phyloP scores from a whole-genome alignment of 1,140 invertebrate species.

The Megalonaias nervosa region DNA sequence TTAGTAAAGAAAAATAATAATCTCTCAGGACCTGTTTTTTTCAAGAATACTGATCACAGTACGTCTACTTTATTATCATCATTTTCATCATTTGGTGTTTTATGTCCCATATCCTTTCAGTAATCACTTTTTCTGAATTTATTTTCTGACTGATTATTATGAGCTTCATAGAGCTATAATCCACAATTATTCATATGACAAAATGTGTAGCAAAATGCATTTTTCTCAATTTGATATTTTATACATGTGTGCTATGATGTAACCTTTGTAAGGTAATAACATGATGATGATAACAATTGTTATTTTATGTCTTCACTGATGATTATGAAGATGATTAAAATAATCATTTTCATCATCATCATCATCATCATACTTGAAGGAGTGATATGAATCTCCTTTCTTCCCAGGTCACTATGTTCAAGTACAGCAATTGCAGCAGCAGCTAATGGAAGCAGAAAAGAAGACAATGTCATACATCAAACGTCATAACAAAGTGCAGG shows the following conservation, averaged over 20 bases:
- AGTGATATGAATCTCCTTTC: constrained; percentile 5
- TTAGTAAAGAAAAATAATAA: too few species aligned
- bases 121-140: not conserved
- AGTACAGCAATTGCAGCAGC: constrained; percentile 55
- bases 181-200: too few species aligned
- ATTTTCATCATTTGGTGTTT: not conserved
- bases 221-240: too few species aligned
- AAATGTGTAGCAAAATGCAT: too few species aligned
- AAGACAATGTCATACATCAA: constrained; percentile 65
- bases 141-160: too few species aligned
- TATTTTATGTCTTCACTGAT: not conserved
- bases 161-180: too few species aligned
- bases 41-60: too few species aligned
- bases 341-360: not conserved
- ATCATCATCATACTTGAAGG: not conserved
- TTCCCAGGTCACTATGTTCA: constrained; percentile 52
- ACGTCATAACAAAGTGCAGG: constrained; percentile 66
- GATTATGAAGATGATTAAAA: too few species aligned
- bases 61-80: not conserved
- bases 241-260: too few species aligned
- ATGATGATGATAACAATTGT: not conserved
- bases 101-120: not conserved
- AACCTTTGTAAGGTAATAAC: too few species aligned
- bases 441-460: constrained; percentile 62
- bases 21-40: too few species aligned